These are phyloP conservation scores for Patiria miniata DNA, from an alignment of 35 echinoderm and acorn worm species.

Conservation along the genomic window DNA sequence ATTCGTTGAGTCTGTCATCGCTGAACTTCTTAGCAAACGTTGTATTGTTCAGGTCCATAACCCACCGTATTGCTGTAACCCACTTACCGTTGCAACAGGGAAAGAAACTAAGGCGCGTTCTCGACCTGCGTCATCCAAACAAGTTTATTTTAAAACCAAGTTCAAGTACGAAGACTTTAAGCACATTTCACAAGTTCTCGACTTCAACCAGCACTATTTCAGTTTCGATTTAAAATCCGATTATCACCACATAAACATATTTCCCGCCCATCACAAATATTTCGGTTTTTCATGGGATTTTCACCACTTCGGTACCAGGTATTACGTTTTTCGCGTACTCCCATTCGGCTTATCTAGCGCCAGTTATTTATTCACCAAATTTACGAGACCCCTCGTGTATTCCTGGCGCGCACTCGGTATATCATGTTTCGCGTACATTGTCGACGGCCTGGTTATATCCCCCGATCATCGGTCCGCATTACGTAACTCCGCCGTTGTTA, in stretches of 20 bases:
- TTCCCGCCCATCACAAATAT: conserved; percentile 31
- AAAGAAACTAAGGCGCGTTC: conserved; percentile 27
- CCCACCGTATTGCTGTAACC: conserved; percentile 16
- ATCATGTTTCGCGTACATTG: conserved; percentile 28
- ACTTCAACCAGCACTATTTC: conserved; percentile 21
- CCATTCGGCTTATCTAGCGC: conserved; percentile 32
- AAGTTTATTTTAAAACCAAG: conserved; percentile 27
- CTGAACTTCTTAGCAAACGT: not conserved
- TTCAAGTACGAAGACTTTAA: conserved; percentile 50
- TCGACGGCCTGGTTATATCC: conserved; percentile 17
- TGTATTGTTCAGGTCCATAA: not conserved
- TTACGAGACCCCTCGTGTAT: conserved; percentile 13
- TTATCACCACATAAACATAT: conserved; percentile 40
- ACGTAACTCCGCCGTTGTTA: not conserved
- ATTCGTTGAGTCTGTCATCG: conserved; percentile 17
- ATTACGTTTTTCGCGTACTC: conserved; percentile 24
- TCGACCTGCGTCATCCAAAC: conserved; percentile 47
- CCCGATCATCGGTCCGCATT: not conserved
- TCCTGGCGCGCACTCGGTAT: conserved; percentile 16
- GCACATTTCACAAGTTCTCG: conserved; percentile 4
- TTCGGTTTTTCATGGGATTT: conserved; percentile 25
- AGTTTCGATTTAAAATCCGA: conserved; percentile 26
- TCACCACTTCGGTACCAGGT: not conserved
- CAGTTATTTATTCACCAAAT: conserved; percentile 36
- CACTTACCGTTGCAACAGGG: conserved; percentile 34